Evolutionary conservation across 1,140 invertebrate species (phyloP), one percentile per base, ranked within the genome.

Genomic region (Hylaeus volcanicus): DNA sequence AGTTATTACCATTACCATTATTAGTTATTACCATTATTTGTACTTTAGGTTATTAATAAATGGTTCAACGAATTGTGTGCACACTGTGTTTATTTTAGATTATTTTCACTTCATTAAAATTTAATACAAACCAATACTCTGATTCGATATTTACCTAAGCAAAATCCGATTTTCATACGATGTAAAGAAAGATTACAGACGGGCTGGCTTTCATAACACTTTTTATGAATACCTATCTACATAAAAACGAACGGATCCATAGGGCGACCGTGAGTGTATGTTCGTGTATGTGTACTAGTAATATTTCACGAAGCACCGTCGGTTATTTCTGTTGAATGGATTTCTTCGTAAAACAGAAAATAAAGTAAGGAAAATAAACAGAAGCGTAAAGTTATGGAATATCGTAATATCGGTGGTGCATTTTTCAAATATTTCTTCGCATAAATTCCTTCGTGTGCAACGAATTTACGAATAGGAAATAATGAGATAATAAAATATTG

Each of bases 131-230:
- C 26, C 26, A 26, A 26, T 26, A 26, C 11, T 56, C 12, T 15
- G 55, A 4, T 15, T 15, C 55, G 55, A 56, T 56, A 56, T 56
- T 56, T 56, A 56, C 73, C 64, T 69, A 53, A 37, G 48, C 37
- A 14, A 37, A 69, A 43, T 51, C 55, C 79, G 37, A 51, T 41
- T 53, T 81, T 71, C 65, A 61, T 51, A 55, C 56, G n/a, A 60
- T 39, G 53, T 56, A 56, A 53, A 71, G 68, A 41, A 81, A 74
- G 81, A 82, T 82, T 73, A 79, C 53, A 15, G 48, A 9, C 48
- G 68, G 74, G 66, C 65, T 63, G 64, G 56, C 74, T 79, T 66
- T 68, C 81, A 73, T 80, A 80, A 83, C 74, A 80, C 74, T 58
- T 83, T 82, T 83, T 79, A 80, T 56, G 71, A 56, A 60, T 69